Percentiles rank a stretch among this genome's conserved stretches.
phyloP scores from a whole-genome alignment of 2,888 invertebrate species.

The Pseudanteris insignis region DNA sequence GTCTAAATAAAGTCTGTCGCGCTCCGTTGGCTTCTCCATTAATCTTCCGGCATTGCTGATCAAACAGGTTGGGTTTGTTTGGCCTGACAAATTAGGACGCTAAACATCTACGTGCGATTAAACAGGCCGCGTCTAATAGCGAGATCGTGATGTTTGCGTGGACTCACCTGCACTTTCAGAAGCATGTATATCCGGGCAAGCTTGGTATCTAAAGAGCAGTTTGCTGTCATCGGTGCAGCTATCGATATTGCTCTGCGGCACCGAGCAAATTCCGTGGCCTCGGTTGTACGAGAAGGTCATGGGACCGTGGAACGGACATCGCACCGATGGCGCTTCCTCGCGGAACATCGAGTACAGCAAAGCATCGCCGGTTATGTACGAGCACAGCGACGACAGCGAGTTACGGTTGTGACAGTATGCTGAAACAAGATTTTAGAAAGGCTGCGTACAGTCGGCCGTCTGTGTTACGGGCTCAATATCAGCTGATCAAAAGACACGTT shows the following conservation, averaged over 20 bases:
- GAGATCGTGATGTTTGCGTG: conserved; percentile 22
- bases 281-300: conserved; percentile 89
- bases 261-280: conserved; percentile 88
- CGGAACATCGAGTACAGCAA: conserved; percentile 89
- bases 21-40: conserved; percentile 10
- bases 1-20: conserved; percentile 8
- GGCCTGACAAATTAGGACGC: conserved; percentile 13
- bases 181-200: conserved; percentile 89
- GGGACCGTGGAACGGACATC: conserved; percentile 88
- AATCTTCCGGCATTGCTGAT: conserved; percentile 16
- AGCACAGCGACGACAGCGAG: conserved; percentile 82
- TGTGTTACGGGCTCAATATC: conserved; percentile 3
- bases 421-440: conserved; percentile 65
- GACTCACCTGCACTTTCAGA: conserved; percentile 87
- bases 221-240: conserved; percentile 93
- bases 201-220: conserved; percentile 89
- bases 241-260: conserved; percentile 90
- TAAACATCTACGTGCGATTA: conserved; percentile 27
- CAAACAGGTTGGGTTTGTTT: conserved; percentile 21
- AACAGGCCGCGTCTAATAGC: conserved; percentile 19
- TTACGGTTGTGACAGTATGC: conserved; percentile 80
- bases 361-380: conserved; percentile 88
- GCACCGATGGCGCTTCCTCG: conserved; percentile 85
- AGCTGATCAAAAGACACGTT: not conserved
- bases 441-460: conserved; percentile 8